These are phyloP conservation scores for Sebastes steindachneri DNA, from an alignment of 2,797 vertebrate genomes.

Conservation along the genomic window DNA sequence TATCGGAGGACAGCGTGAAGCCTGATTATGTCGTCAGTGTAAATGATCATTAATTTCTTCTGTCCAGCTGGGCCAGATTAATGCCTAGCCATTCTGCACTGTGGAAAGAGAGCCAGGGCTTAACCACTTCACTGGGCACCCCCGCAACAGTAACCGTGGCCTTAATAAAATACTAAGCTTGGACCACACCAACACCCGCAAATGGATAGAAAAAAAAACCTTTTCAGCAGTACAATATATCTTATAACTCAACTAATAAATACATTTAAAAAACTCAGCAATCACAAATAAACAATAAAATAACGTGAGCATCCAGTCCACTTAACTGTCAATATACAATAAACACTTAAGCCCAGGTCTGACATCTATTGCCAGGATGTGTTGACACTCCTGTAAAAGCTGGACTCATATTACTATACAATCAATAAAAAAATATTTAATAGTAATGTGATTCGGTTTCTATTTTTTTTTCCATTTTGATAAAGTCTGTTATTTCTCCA, in stretches of 20 bases:
- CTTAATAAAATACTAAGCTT: conserved; percentile 22
- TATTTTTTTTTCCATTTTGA: background rate
- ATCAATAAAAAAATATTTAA: background rate
- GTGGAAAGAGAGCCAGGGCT: conserved; percentile 50
- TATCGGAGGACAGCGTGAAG: conserved; percentile 82
- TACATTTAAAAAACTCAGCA: background rate
- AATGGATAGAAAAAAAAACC: background rate
- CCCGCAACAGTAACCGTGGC: conserved; percentile 28
- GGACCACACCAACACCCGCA: conserved; percentile 13
- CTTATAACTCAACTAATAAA: background rate
- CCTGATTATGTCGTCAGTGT: conserved; percentile 86
- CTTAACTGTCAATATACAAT: background rate
- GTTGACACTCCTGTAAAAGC: background rate
- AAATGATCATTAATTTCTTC: conserved; percentile 87
- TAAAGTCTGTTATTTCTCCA: too few relatives aligned
- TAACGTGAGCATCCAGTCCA: background rate
- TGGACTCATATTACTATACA: background rate
- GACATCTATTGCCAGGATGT: background rate
- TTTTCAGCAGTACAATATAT: background rate
- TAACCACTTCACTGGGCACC: conserved; percentile 52
- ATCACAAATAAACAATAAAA: background rate
- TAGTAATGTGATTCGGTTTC: background rate
- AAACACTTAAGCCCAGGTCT: background rate
- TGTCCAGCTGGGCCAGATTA: conserved; percentile 83
- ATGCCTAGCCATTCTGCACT: conserved; percentile 67